Conservation (phyloP, 2,797 vertebrate genomes). For the Platalea minor region DNA sequence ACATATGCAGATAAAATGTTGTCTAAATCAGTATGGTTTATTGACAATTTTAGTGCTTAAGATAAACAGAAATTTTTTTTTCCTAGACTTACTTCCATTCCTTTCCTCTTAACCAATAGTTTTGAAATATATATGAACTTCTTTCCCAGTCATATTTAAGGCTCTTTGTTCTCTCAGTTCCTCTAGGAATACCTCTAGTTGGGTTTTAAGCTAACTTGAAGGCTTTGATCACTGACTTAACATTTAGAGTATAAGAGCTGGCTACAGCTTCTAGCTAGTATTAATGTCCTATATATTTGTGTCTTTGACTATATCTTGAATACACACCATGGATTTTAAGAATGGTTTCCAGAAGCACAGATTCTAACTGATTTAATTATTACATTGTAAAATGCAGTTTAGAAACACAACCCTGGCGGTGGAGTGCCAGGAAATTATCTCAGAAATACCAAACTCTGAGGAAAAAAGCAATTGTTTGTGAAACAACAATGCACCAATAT, state of each 20-base stretch:
- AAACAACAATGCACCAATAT: not conserved
- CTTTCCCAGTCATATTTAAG: not conserved
- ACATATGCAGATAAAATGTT: not conserved
- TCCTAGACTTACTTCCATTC: not conserved
- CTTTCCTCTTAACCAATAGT: not conserved
- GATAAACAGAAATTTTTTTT: not conserved
- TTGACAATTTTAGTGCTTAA: not conserved
- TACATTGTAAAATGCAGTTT: not conserved
- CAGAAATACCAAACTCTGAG: not conserved
- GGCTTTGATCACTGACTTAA: not conserved
- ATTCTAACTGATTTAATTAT: not conserved
- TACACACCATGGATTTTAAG: not conserved
- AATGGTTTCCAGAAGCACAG: not conserved
- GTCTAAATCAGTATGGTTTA: not conserved
- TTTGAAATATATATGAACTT: not conserved
- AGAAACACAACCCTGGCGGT: not conserved
- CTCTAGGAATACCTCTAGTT: not conserved
- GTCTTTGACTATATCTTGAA: not conserved
- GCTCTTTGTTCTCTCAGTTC: not conserved
- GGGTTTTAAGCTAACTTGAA: not conserved
- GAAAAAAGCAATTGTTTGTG: not conserved
- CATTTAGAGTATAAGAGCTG: not conserved
- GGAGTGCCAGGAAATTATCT: not conserved
- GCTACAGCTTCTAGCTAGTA: not conserved
- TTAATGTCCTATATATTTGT: not conserved